These are phyloP conservation scores for Ryuthela nishihirai DNA, from an alignment of 2,888 invertebrate species.

Conservation along the genomic window DNA sequence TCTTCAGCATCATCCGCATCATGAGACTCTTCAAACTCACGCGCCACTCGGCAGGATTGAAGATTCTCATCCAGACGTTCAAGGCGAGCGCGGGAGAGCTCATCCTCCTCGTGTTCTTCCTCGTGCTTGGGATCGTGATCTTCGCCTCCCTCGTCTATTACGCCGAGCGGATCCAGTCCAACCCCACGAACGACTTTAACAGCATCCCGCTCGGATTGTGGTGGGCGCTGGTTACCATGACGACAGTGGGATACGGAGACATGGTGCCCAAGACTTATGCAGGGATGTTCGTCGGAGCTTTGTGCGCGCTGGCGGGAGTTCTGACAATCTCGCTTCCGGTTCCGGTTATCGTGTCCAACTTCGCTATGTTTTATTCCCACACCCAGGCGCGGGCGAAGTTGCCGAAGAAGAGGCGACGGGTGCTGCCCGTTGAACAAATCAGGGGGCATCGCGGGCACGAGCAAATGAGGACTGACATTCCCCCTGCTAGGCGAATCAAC, in stretches of 20 bases:
- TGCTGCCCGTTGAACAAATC: conserved; percentile 82
- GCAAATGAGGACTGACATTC: conserved; percentile 40
- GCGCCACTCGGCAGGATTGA: conserved; percentile 86
- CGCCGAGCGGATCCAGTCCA: conserved; percentile 86
- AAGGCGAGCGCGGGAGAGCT: conserved; percentile 87
- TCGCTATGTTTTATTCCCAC: conserved; percentile 96
- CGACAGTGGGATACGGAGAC: conserved; percentile 82
- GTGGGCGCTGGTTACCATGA: conserved; percentile 98
- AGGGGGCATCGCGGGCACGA: conserved; percentile 52
- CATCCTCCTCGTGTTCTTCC: conserved; percentile 88
- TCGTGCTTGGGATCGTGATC: conserved; percentile 90
- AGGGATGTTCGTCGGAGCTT: conserved; percentile 88
- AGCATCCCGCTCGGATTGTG: conserved; percentile 89
- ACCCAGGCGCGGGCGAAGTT: conserved; percentile 93
- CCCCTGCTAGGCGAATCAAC: conserved; percentile 60
- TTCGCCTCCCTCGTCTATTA: conserved; percentile 94
- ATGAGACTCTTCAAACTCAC: conserved; percentile 88
- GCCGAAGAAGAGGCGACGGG: conserved; percentile 83
- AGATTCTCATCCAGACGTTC: conserved; percentile 95
- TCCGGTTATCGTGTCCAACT: conserved; percentile 91
- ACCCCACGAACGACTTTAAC: conserved; percentile 92
- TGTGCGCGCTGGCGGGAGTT: conserved; percentile 88
- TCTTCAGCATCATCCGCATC: conserved; percentile 91
- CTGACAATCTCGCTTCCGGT: conserved; percentile 66
- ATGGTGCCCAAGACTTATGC: conserved; percentile 85